Conservation (phyloP, 2,113 vertebrate species). For the Charadrius vociferus region DNA sequence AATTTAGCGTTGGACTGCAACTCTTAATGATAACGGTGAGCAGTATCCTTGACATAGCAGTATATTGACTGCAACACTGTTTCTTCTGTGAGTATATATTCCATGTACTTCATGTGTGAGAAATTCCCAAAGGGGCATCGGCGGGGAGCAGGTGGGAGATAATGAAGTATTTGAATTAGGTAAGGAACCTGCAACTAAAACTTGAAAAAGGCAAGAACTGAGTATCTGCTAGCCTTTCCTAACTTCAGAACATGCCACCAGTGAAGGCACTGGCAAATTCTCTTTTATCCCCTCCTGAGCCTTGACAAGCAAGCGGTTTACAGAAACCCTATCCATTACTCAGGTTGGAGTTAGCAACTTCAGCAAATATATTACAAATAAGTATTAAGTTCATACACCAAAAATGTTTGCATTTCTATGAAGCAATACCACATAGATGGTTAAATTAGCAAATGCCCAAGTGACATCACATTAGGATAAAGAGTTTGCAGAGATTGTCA, state of each 20-base stretch:
- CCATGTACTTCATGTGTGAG: neutral
- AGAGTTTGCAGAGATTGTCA: neutral
- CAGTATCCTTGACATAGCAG: neutral
- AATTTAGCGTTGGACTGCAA: neutral
- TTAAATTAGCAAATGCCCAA: neutral
- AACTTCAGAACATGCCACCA: neutral
- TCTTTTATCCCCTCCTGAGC: neutral
- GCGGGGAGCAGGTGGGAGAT: neutral
- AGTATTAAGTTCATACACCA: neutral
- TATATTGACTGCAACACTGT: neutral
- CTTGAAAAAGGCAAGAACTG: neutral
- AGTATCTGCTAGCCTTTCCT: neutral
- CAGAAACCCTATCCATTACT: neutral
- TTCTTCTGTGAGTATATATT: neutral
- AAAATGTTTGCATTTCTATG: neutral
- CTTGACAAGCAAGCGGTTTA: neutral
- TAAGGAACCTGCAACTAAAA: neutral
- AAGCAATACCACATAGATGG: neutral
- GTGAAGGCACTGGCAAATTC: neutral
- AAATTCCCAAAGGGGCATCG: neutral
- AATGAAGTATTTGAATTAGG: neutral
- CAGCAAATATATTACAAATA: neutral
- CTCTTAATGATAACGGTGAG: neutral
- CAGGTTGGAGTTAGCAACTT: neutral
- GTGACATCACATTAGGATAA: neutral